Evolutionary conservation across 2,888 invertebrate species (phyloP).

Genomic region (Xiphydria camelus): DNA sequence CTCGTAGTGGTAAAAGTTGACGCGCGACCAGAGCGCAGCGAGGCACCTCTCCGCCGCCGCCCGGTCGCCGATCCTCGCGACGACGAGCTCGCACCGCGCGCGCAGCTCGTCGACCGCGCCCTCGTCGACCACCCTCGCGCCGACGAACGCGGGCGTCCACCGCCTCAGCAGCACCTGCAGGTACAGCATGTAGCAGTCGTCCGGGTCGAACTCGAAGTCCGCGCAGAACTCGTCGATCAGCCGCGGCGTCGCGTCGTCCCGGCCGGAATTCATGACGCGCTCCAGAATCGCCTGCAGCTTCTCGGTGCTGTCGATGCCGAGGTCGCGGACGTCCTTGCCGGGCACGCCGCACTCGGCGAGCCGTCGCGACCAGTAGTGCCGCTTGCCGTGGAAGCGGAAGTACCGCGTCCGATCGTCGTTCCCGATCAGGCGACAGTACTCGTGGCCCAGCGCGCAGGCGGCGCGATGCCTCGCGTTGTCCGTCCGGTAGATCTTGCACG

Average conservation of each 20-base stretch:
- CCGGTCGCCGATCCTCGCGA: slow-evolving; percentile 46
- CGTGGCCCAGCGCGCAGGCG: slow-evolving; percentile 40
- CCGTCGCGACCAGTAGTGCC: slow-evolving; percentile 47
- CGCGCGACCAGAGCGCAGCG: slow-evolving; percentile 41
- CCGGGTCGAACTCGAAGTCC: slow-evolving; percentile 55
- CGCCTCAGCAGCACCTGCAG: slow-evolving; percentile 50
- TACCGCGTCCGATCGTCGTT: slow-evolving; percentile 22
- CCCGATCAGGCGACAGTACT: slow-evolving; percentile 38
- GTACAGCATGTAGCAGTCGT: slow-evolving; percentile 52
- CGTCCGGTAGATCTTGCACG: slow-evolving; percentile 23
- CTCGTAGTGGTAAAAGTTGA: slow-evolving; percentile 63
- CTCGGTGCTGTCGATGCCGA: slow-evolving; percentile 34
- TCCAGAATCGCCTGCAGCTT: slow-evolving; percentile 42
- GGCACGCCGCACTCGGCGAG: slow-evolving; percentile 45
- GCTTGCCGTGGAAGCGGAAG: slow-evolving; percentile 33
- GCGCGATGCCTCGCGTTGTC: slow-evolving; percentile 35
- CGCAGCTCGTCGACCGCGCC: slow-evolving; percentile 43
- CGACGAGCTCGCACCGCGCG: slow-evolving; percentile 46
- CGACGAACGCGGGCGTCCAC: slow-evolving; percentile 56
- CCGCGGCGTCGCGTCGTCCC: slow-evolving; percentile 37
- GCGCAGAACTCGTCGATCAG: slow-evolving; percentile 57
- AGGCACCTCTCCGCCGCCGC: slow-evolving; percentile 37
- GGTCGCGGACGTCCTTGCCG: too few relatives aligned
- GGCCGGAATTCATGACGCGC: slow-evolving; percentile 36
- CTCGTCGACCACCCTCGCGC: slow-evolving; percentile 55